Base-by-base conservation (phyloP, 2,113 vertebrate genomes). In the Syngnathus floridae region DNA sequence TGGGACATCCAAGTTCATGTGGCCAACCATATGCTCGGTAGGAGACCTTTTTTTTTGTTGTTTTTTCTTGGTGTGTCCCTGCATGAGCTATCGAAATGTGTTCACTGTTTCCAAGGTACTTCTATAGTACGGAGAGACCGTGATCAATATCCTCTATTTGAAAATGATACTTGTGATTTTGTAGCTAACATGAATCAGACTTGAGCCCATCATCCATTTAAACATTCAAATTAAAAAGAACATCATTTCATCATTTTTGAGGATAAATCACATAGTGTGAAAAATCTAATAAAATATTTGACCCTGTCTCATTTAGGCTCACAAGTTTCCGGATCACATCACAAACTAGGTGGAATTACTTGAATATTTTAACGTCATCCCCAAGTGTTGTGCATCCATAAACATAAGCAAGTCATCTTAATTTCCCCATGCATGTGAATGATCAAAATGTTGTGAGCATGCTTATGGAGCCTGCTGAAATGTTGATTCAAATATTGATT, bases 1-100 rank as follows among this genome's bases (percentile, higher is more conserved):
- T 98, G 97, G 96, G 97, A 99, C 90, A 99, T 99, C 86, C 97
- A 99, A 85, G 96, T 99, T 84, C 97, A 99, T 74, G 97, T 99
- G 87, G 97, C 97, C 86, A 99, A 99, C 83, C 97, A 99, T 90
- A 99, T 99, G 97, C 95, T 99, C 84, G 97, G 97, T 99, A 93
- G 94, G 97, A 86, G 10, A 74, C 22, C 62, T 22, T 31, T 62
- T 21, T 21, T 59, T 1, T 60, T 2, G 8, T 60, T 40, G 40
- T n/a, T 59, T 19, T n/a, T 16, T 59, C n/a, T 70, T 4, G 0
- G 48, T 38, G 68, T 73, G 59, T 76, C 63, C 67, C 73, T 62
- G 75, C 54, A 5, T 35, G 13, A 7, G 11, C 54, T 72, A 13
- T 21, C 37, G 12, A 40, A 41, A 21, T 41, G 11, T 37, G 21